Base-by-base conservation (phyloP, 2,888 invertebrate species). In the Villa cingulata region DNA sequence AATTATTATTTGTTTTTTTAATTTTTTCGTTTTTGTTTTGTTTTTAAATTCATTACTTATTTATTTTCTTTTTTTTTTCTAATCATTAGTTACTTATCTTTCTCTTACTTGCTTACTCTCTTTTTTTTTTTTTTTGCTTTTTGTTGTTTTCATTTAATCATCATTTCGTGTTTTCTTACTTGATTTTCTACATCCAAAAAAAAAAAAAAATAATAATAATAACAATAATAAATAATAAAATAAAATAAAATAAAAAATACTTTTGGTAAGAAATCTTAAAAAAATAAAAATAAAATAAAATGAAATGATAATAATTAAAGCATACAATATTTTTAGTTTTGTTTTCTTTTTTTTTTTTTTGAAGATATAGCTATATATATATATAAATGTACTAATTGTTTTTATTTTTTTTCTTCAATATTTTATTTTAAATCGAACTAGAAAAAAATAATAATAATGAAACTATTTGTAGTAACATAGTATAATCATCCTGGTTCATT, bases 381-480 rank as follows among this genome's bases (percentile, higher is more conserved):
- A n/a, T n/a, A n/a, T n/a, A n/a, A n/a, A n/a, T n/a, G n/a, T n/a
- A n/a, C n/a, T 23, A 23, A 23, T 23, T 23, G 4, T 16, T 39
- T 44, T 41, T 41, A 18, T 46, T 41, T 37, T 48, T 44, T 40
- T 43, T 48, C 48, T 48, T 51, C 51, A 43, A 51, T 48, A 48
- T 46, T 48, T 51, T 6, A 23, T 6, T 6, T 6, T 6, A 23
- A 23, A 23, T 6, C 5, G 7, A 23, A 6, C 23, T 23, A 23
- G 4, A 4, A 23, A 6, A 23, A 6, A 12, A 41, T 14, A 48
- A 34, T 43, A 23, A 23, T 23, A 23, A 23, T 23, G 7, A 7
- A 23, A 37, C 41, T 39, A n/a, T 40, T 41, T 38, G 19, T n/a
- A n/a, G n/a, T n/a, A n/a, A n/a, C n/a, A n/a, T n/a, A n/a, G n/a